Conservation (phyloP, 2,113 vertebrate species). For the Nothocercus nigrocapillus region DNA sequence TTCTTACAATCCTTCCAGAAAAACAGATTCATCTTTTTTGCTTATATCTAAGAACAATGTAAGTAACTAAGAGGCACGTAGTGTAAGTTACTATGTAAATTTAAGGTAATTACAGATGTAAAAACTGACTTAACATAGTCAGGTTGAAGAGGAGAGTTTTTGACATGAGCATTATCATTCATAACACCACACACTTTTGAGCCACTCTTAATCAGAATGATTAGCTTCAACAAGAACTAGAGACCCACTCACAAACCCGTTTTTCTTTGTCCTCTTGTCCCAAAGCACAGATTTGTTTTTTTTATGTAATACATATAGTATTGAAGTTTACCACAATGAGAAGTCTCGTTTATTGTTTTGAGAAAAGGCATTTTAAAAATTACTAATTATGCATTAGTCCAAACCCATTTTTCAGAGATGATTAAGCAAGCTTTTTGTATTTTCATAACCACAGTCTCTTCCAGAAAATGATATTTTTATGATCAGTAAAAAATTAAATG, state of each 20-base stretch:
- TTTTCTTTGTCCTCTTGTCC: background rate
- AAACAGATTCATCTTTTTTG: background rate
- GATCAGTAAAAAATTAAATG: slow-evolving; percentile 43
- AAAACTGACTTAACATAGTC: background rate
- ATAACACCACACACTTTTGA: background rate
- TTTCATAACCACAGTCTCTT: slow-evolving; percentile 33
- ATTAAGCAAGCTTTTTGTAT: slow-evolving; percentile 39
- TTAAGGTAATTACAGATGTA: background rate
- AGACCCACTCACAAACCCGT: background rate
- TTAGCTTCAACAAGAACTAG: background rate
- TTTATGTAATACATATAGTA: slow-evolving; percentile 12
- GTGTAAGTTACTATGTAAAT: background rate
- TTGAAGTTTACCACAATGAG: slow-evolving; percentile 50
- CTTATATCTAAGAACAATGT: background rate
- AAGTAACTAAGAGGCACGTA: background rate
- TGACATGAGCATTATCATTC: background rate
- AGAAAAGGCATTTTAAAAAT: slow-evolving; percentile 59
- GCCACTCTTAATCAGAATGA: slow-evolving; percentile 1
- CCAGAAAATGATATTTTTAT: slow-evolving; percentile 45
- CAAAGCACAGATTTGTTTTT: slow-evolving; percentile 36
- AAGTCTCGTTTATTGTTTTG: slow-evolving; percentile 30
- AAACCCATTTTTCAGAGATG: slow-evolving; percentile 53
- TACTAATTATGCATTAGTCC: slow-evolving; percentile 63
- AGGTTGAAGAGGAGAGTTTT: background rate
- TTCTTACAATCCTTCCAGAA: background rate